Conservation (phyloP, 2,888 invertebrate species). For the Meghimatium bilineatum region DNA sequence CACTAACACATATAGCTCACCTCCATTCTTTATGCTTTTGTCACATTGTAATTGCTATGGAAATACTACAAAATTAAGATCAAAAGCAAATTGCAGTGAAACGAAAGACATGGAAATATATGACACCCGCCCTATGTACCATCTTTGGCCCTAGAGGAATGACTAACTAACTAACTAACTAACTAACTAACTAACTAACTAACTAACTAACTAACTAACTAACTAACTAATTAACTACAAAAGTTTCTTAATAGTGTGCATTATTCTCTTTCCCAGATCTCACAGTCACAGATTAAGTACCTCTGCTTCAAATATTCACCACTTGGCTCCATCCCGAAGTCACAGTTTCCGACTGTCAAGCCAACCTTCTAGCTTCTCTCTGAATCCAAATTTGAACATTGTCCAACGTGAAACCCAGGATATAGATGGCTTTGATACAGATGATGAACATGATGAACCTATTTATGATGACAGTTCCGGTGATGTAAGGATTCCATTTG, state of each 20-base stretch:
- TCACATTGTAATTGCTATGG: no score
- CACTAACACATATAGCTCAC: no score
- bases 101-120: no score
- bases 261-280: conserved; percentile 22
- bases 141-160: no score
- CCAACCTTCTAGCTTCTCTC: background rate
- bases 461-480: conserved; percentile 41
- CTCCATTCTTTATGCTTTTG: no score
- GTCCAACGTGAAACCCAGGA: background rate
- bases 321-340: conserved; percentile 37
- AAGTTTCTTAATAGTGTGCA: background rate
- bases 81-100: no score
- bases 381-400: background rate
- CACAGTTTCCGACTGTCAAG: conserved; percentile 33
- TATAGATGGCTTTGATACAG: conserved; percentile 28
- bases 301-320: conserved; percentile 26
- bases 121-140: no score
- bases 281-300: conserved; percentile 43
- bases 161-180: no score
- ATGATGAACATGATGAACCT: conserved; percentile 41
- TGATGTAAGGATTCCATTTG: conserved; percentile 15
- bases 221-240: no score
- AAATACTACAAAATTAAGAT: no score
- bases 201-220: no score
- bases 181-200: no score